Base-by-base conservation (phyloP, 2,888 invertebrate genomes). In the Liodrosophila aerea region DNA sequence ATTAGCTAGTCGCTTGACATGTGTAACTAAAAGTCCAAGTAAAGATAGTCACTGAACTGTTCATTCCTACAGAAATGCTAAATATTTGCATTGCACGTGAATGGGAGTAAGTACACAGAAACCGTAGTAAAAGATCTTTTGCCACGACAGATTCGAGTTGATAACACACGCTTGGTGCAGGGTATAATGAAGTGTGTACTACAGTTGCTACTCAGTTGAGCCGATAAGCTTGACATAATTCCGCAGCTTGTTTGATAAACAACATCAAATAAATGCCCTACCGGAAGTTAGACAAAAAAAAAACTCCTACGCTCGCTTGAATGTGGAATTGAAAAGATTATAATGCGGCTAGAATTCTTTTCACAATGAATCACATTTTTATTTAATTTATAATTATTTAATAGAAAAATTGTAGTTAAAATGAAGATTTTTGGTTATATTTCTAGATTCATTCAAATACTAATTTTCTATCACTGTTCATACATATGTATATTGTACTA, bases 141-240 rank as follows among this genome's bases (percentile, higher is more conserved):
- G 5, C 31, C 13, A 11, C 39, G 46, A 18, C 33, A 13, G 11
- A 31, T 33, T 15, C 37, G 11, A 43, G 34, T 54, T 41, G 54
- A 56, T 60, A 61, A 72, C n/a, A n/a, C n/a, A n/a, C n/a, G n/a
- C n/a, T n/a, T 3, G n/a, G 7, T 9, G 7, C 9, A 22, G 36
- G 13, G 31, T 13, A 39, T 22, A 37, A n/a, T n/a, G n/a, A n/a
- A n/a, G n/a, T 39, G 11, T 51, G 50, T 50, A 76, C 8, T 69
- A 59, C 70, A 59, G 74, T 40, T 43, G 31, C 30, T 33, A 53
- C 29, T 40, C 27, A 18, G 50, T 12, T 33, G 9, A 7, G 4
- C 51, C 16, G 80, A 76, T 82, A 78, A 76, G 73, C 59, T 45
- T 47, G 76, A 54, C 76, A 78, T 62, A 64, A 60, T 75, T 78